phyloP scores from a whole-genome alignment of 2,797 vertebrate genomes.

The Anomalospiza imberbis region DNA sequence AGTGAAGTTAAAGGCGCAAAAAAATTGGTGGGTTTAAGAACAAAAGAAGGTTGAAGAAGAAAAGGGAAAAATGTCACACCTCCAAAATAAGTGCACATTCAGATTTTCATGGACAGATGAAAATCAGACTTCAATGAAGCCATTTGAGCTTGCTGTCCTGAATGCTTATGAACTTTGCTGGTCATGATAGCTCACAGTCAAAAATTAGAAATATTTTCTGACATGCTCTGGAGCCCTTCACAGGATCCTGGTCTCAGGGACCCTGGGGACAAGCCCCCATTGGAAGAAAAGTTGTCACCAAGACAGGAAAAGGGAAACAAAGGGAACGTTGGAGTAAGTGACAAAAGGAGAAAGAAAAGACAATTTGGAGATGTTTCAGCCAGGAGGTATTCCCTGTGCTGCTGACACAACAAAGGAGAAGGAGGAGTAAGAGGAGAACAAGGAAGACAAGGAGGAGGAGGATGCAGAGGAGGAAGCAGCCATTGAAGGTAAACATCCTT shows the following conservation, averaged over 20 bases:
- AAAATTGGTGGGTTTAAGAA: not conserved
- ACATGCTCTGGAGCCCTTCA: not conserved
- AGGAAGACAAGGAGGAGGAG: not conserved
- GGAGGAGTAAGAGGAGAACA: not conserved
- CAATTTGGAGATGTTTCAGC: not conserved
- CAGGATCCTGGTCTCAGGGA: not conserved
- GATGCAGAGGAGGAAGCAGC: not conserved
- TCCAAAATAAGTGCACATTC: not conserved
- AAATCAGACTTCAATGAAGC: not conserved
- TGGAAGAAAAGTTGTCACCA: not conserved
- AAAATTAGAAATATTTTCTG: not conserved
- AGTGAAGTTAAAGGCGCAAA: not conserved
- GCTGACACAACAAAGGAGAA: not conserved
- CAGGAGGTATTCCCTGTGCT: not conserved
- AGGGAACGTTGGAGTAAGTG: not conserved
- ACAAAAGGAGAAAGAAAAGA: not conserved
- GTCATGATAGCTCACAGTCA: not conserved
- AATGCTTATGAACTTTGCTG: not conserved
- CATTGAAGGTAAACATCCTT: not conserved
- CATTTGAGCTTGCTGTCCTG: not conserved
- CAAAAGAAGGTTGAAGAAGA: not conserved
- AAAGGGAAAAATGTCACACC: not conserved
- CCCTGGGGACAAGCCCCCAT: rapidly evolving
- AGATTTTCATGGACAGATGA: not conserved
- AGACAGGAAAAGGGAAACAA: not conserved